phyloP scores from a whole-genome alignment of 2,888 invertebrate species.

The Melanophora roralis region DNA sequence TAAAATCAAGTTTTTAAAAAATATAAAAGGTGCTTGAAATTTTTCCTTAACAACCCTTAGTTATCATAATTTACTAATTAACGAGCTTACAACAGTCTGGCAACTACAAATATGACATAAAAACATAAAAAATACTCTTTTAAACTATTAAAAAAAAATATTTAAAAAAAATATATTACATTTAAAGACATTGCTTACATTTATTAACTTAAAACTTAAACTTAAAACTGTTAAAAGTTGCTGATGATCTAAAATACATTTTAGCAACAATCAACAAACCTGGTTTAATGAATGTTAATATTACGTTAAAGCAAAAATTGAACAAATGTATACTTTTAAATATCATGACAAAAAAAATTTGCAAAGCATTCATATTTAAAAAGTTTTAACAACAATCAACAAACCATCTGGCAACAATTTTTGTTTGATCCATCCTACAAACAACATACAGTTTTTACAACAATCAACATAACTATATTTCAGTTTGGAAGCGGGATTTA shows the following conservation, averaged over 20 bases:
- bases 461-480: slow-evolving; percentile 47
- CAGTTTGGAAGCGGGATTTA: neutral
- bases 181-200: slow-evolving; percentile 1
- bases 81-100: slow-evolving; percentile 53
- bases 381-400: slow-evolving; percentile 9
- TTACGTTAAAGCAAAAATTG: neutral
- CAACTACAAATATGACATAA: slow-evolving; percentile 5
- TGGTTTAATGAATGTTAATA: neutral
- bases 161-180: slow-evolving; percentile 17
- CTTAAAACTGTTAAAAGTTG: slow-evolving; percentile 25
- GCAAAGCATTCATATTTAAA: too few species aligned
- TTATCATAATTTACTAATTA: slow-evolving; percentile 28
- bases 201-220: slow-evolving; percentile 19
- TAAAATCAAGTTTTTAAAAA: slow-evolving; percentile 16
- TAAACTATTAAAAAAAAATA: slow-evolving; percentile 7
- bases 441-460: slow-evolving; percentile 36
- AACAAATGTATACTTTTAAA: slow-evolving; percentile 28
- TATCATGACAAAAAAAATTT: neutral
- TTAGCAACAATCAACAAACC: slow-evolving; percentile 44
- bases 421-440: slow-evolving; percentile 3
- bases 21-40: slow-evolving; percentile 41
- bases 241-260: neutral
- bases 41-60: slow-evolving; percentile 24
- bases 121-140: neutral
- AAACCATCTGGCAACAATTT: neutral